Conservation (phyloP, 2,888 invertebrate genomes). For the Microctonus hyperodae region DNA sequence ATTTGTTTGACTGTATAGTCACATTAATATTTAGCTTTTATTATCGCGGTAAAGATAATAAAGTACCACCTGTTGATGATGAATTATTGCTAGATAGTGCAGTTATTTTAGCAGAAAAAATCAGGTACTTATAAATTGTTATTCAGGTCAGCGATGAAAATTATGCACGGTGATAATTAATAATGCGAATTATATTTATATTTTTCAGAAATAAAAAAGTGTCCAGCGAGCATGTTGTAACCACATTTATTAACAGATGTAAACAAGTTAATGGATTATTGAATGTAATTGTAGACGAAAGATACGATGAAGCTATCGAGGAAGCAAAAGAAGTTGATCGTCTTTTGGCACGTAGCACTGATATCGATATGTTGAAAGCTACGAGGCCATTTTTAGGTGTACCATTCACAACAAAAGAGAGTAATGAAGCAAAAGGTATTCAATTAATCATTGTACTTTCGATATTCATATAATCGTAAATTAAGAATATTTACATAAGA, state of each 20-base stretch:
- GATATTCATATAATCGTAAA: slow-evolving; percentile 16
- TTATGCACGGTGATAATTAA: background rate
- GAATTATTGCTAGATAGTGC: slow-evolving; percentile 71
- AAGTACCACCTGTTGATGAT: slow-evolving; percentile 61
- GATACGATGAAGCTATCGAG: slow-evolving; percentile 78
- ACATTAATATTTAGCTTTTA: slow-evolving; percentile 63
- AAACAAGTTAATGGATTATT: slow-evolving; percentile 76
- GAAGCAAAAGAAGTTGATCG: slow-evolving; percentile 80
- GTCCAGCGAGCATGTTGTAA: slow-evolving; percentile 74
- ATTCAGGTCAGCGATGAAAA: background rate
- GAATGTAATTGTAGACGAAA: slow-evolving; percentile 84
- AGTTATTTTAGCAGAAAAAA: slow-evolving; percentile 71
- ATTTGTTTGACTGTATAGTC: slow-evolving; percentile 62
- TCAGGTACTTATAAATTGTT: slow-evolving; percentile 64
- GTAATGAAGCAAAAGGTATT: slow-evolving; percentile 76
- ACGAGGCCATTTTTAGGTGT: slow-evolving; percentile 86
- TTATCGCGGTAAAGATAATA: slow-evolving; percentile 58
- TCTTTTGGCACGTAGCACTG: slow-evolving; percentile 67
- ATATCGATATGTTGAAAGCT: slow-evolving; percentile 71
- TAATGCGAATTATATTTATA: background rate
- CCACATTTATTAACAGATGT: slow-evolving; percentile 79
- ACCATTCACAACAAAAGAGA: slow-evolving; percentile 93
- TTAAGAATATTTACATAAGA: slow-evolving; percentile 17
- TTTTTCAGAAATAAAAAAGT: slow-evolving; percentile 65
- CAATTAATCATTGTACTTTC: background rate